Evolutionary conservation across 2,113 vertebrate genomes (phyloP), one percentile per base, ranked within the genome.

Genomic region (Aleadryas rufinucha): DNA sequence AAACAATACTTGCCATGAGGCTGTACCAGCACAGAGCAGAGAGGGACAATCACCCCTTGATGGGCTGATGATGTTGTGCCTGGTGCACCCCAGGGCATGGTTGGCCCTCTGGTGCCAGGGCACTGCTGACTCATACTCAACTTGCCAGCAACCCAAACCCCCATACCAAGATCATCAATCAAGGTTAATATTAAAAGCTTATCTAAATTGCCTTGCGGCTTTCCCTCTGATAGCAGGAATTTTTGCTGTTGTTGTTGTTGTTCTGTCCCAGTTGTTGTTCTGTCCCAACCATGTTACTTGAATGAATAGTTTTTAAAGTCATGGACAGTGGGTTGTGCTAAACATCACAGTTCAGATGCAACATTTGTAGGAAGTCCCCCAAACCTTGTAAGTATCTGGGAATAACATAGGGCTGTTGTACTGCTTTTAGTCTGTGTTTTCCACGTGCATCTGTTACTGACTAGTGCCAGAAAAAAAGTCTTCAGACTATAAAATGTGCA

Each of bases 361-460:
- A 4, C 31, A 6, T 70, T 50, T 74, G 11, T 2, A 0, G 13
- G 39, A 87, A 63, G 19, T 37, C 72, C 12, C 12, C 72, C 63
- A 81, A 28, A 68, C 3, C 22, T 13, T 84, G 77, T 16, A 70
- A 30, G n/a, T 60, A 82, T 20, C 53, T 7, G 4, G 6, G 21
- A 68, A 21, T 63, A 68, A 50, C 15, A 37, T 0, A 81, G 33
- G 13, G 8, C 8, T 50, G 53, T 11, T 50, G 19, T 20, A 53
- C 3, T 77, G 33, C 33, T 68, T 77, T 33, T 37, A 33, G 4
- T 59, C 16, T 24, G 8, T 39, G 10, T 28, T 72, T 68, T 78
- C 49, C 21, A 45, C 0, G 0, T 69, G 30, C 7, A n/a, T 45
- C 42, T 45, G 28, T 37, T 64, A 82, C 17, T 71, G 44, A 57